Base-by-base conservation (phyloP, 2,113 vertebrate species). In the Macroglossus sobrinus region DNA sequence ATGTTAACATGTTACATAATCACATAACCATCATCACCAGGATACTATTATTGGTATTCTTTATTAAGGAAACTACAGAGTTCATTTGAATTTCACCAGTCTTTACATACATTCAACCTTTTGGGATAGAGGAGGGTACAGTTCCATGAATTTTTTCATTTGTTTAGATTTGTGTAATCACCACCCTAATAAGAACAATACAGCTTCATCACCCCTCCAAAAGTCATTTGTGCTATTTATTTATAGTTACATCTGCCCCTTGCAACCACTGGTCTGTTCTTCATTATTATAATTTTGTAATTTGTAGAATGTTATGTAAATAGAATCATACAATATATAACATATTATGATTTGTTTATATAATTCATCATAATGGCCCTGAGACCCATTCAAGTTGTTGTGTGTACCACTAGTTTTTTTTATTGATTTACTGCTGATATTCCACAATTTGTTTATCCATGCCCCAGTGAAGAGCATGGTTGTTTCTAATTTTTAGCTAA, bases 381-480 rank as follows among this genome's bases (percentile, higher is more conserved):
- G 53, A 95, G 53, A 82, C n/a, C 12, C 43, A 76, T 63, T 96
- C 30, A 82, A 38, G 19, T 84, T 45, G 30, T 84, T 76, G 16
- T 50, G 50, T 50, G 19, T 79, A 64, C 45, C 26, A 19, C 63
- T 63, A 84, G 35, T 57, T 66, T 90, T 90, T 90, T 72, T 75
- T 14, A 35, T 43, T 89, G 79, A 66, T 74, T 89, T 63, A 79
- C 38, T 57, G 12, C 28, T 80, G 40, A 14, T 85, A 1, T 86
- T 85, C 22, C 43, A 45, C 15, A 84, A 35, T 94, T 94, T 92
- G 79, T 89, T 89, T 81, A 78, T 89, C 53, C 18, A 47, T 86
- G 33, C n/a, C 30, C 66, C 40, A 68, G 15, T 45, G 50, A 69
- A 72, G 53, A 75, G 15, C 35, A 85, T 75, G 15, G 45, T 84